Evolutionary conservation across 2,797 vertebrate genomes (phyloP).

Genomic region (Crocodylus rhombifer): DNA sequence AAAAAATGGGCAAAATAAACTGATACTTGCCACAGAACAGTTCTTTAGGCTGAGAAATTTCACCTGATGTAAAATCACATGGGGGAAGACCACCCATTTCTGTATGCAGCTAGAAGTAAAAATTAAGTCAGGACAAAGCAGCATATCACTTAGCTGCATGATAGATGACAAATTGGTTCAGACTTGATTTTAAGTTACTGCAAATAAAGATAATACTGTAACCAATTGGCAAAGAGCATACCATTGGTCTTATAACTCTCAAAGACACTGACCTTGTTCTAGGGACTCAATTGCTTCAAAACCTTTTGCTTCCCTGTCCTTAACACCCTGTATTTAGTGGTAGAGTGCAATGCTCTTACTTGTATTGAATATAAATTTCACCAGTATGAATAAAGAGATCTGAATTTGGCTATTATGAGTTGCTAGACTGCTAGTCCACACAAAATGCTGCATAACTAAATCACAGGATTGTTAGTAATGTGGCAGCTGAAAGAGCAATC

Average conservation of each 20-base stretch:
- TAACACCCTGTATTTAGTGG: accelerated
- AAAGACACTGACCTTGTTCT: background rate
- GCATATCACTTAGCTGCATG: background rate
- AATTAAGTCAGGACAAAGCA: background rate
- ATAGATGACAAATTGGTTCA: background rate
- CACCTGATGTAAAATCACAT: slow-evolving; percentile 19
- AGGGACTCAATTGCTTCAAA: too few species aligned
- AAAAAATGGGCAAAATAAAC: accelerated
- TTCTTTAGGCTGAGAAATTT: background rate
- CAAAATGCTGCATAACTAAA: background rate
- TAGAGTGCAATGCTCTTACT: background rate
- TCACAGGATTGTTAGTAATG: accelerated
- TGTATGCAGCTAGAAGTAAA: background rate
- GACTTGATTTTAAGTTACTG: slow-evolving; percentile 32
- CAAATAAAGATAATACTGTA: slow-evolving; percentile 65
- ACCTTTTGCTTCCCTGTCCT: background rate
- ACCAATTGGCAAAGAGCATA: background rate
- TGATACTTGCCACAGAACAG: accelerated
- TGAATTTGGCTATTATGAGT: accelerated
- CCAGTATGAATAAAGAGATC: background rate
- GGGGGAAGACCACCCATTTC: slow-evolving; percentile 34
- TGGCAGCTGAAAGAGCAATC: background rate
- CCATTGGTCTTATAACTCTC: too few species aligned
- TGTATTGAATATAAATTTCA: background rate
- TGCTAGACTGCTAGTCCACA: background rate